A percentile compares a stretch with the other conserved stretches of the same genome.
These are phyloP conservation scores for Euura saliciscinereae DNA, from an alignment of 1,140 invertebrate genomes.

Conservation along the genomic window DNA sequence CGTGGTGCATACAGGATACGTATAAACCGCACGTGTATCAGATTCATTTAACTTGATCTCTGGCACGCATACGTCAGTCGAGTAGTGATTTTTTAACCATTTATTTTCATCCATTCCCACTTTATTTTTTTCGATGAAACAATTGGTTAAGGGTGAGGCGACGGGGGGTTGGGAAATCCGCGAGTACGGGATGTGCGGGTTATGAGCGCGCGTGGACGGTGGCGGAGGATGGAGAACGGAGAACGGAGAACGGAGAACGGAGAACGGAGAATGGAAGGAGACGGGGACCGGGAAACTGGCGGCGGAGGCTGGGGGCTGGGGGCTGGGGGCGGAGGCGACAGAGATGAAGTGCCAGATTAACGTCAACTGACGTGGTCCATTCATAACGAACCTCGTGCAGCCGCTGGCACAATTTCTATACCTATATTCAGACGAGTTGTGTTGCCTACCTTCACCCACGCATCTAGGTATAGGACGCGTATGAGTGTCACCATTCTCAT, in stretches of 20 bases:
- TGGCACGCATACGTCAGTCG: too few species aligned
- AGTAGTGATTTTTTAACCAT: too few species aligned
- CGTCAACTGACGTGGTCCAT: conserved; percentile 42
- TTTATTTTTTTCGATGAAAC: conserved; percentile 14
- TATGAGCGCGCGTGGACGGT: conserved; percentile 18
- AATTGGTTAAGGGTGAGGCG: conserved; percentile 9
- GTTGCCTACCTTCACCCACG: too few species aligned
- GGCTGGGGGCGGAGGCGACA: conserved; percentile 19
- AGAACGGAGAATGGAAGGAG: conserved; percentile 27
- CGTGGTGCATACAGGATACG: too few species aligned
- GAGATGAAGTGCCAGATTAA: conserved; percentile 44
- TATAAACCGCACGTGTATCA: too few species aligned
- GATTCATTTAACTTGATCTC: too few species aligned
- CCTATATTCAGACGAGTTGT: neutral
- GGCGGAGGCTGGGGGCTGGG: neutral
- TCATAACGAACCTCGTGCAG: conserved; percentile 36
- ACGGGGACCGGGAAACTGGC: neutral
- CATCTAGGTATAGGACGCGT: too few species aligned
- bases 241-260: conserved; percentile 35
- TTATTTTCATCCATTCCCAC: neutral
- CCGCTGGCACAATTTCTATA: conserved; percentile 3
- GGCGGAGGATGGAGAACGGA: conserved; percentile 42
- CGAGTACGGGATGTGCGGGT: neutral
- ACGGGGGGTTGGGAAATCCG: neutral
- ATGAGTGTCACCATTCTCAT: too few species aligned